These are phyloP conservation scores for Myotis lucifugus DNA, from an alignment of 2,113 vertebrate species.

Conservation along the genomic window DNA sequence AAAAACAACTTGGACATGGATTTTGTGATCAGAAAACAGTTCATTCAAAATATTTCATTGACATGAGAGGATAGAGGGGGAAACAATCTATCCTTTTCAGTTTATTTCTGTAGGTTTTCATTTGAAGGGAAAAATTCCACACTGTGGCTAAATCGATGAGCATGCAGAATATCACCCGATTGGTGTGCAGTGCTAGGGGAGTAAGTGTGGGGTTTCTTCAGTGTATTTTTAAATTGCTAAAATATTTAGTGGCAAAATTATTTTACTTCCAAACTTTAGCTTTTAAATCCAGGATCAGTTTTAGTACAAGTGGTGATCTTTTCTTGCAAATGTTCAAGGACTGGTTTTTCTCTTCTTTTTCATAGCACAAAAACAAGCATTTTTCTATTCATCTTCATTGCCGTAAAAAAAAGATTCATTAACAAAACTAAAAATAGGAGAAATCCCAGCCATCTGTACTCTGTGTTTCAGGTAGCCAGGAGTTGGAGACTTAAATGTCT, in stretches of 20 bases:
- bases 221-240: slow-evolving; percentile 47
- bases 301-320: not conserved
- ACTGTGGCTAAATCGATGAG: slow-evolving; percentile 28
- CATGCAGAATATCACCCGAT: not conserved
- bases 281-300: not conserved
- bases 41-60: slow-evolving; percentile 57
- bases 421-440: not conserved
- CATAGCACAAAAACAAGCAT: slow-evolving; percentile 9
- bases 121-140: not conserved
- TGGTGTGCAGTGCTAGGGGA: not conserved
- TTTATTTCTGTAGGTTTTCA: slow-evolving; percentile 69
- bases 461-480: not conserved
- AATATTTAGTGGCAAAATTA: slow-evolving; percentile 44
- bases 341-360: slow-evolving; percentile 5
- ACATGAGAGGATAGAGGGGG: slow-evolving; percentile 46
- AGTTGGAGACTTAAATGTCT: slow-evolving; percentile 46
- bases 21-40: slow-evolving; percentile 58
- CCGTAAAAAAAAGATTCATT: not conserved
- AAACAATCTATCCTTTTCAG: not conserved
- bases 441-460: slow-evolving; percentile 33
- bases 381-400: slow-evolving; percentile 36
- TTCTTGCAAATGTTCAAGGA: slow-evolving; percentile 50
- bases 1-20: not conserved
- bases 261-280: slow-evolving; percentile 61
- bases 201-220: not conserved